Evolutionary conservation across 2,888 invertebrate species (phyloP).

Genomic region (Oxyteleia sp.): DNA sequence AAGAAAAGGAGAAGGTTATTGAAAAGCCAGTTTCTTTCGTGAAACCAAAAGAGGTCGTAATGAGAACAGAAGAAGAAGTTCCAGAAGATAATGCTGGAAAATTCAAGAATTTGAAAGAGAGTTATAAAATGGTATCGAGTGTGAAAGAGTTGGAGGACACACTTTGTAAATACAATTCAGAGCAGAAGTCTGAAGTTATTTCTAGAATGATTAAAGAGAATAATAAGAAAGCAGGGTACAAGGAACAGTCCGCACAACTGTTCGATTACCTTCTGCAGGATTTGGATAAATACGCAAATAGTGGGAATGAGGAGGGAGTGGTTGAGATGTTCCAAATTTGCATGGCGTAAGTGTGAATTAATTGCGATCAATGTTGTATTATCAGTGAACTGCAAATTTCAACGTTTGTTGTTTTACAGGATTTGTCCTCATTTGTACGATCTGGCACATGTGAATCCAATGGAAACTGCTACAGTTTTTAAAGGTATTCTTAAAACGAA

Average conservation of each 20-base stretch:
- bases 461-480: slow-evolving; percentile 90
- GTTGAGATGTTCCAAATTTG: slow-evolving; percentile 89
- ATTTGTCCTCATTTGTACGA: slow-evolving; percentile 89
- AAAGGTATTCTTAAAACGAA: slow-evolving; percentile 92
- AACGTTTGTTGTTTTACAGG: slow-evolving; percentile 79
- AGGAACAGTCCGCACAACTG: slow-evolving; percentile 91
- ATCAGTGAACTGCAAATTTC: too few species aligned
- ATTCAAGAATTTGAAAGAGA: slow-evolving; percentile 27
- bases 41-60: slow-evolving; percentile 23
- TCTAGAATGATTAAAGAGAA: slow-evolving; percentile 95
- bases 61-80: slow-evolving; percentile 13
- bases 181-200: slow-evolving; percentile 91
- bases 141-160: slow-evolving; percentile 90
- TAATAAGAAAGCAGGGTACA: slow-evolving; percentile 94
- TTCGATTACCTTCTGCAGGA: slow-evolving; percentile 94
- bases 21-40: too few species aligned
- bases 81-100: slow-evolving; percentile 31
- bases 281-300: slow-evolving; percentile 90
- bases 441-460: slow-evolving; percentile 91
- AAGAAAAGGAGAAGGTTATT: slow-evolving; percentile 33
- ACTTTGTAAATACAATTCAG: slow-evolving; percentile 89
- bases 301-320: slow-evolving; percentile 85
- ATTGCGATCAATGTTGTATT: too few species aligned
- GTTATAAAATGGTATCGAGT: slow-evolving; percentile 89
- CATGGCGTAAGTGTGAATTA: slow-evolving; percentile 88